phyloP scores from a whole-genome alignment of 2,113 vertebrate genomes.

The Poicephalus meyeri region DNA sequence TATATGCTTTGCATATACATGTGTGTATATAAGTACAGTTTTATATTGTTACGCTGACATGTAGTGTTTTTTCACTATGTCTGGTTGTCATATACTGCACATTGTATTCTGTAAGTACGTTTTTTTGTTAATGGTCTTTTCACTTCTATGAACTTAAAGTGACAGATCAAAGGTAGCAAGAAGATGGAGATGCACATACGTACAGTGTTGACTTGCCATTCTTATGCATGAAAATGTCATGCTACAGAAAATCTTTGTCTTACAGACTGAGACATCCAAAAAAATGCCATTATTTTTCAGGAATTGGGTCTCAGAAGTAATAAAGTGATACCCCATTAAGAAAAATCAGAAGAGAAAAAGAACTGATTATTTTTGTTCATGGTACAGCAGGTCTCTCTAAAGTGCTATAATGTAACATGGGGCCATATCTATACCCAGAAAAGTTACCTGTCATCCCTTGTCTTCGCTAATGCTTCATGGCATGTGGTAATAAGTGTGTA shows the following conservation, averaged over 20 bases:
- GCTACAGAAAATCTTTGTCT: neutral
- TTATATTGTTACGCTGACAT: neutral
- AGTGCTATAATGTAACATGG: neutral
- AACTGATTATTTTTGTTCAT: neutral
- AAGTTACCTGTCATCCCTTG: neutral
- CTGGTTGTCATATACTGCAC: slow-evolving; percentile 8
- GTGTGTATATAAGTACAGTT: slow-evolving; percentile 64
- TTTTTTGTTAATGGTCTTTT: slow-evolving; percentile 1
- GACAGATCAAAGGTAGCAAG: neutral
- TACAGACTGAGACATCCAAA: slow-evolving; percentile 12
- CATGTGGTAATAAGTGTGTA: neutral
- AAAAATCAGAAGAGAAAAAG: neutral
- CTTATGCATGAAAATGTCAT: slow-evolving; percentile 25
- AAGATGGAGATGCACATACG: neutral
- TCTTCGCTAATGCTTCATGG: neutral
- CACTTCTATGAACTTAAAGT: neutral
- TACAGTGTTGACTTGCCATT: slow-evolving; percentile 42
- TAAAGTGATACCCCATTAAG: neutral
- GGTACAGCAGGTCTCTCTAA: neutral
- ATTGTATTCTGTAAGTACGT: neutral
- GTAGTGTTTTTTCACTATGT: slow-evolving; percentile 41
- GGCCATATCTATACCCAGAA: neutral
- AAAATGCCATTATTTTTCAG: neutral
- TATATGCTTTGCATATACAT: neutral
- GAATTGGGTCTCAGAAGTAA: neutral